Conservation (phyloP, 1,140 invertebrate genomes). For the Copidosoma floridanum region DNA sequence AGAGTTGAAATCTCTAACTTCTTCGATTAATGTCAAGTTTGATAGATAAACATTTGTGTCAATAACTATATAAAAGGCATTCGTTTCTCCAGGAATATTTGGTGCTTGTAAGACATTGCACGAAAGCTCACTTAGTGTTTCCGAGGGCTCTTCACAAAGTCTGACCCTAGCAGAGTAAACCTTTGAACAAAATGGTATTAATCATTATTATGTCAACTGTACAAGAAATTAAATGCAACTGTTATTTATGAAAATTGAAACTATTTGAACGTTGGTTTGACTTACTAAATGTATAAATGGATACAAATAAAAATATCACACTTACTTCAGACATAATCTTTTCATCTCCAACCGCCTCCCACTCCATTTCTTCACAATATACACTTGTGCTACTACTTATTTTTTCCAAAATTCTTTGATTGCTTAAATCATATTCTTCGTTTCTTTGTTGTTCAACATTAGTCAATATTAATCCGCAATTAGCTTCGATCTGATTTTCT, state of each 20-base stretch:
- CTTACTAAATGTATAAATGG: too few relatives aligned
- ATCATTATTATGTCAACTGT: too few relatives aligned
- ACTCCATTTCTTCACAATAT: conserved; percentile 51
- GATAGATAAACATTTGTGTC: conserved; percentile 55
- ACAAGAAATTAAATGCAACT: background rate
- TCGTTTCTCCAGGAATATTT: conserved; percentile 9
- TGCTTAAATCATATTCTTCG: conserved; percentile 4
- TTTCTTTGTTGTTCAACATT: background rate
- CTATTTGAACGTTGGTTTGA: too few relatives aligned
- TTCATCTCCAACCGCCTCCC: conserved; percentile 50
- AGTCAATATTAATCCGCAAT: conserved; percentile 13
- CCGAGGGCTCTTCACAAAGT: conserved; percentile 23
- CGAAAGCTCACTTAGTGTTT: conserved; percentile 8
- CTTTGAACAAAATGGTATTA: conserved; percentile 26
- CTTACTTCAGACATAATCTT: conserved; percentile 43
- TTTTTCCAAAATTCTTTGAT: conserved; percentile 9
- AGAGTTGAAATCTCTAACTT: conserved; percentile 38
- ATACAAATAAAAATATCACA: too few relatives aligned
- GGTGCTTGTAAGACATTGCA: background rate
- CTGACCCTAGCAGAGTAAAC: conserved; percentile 42
- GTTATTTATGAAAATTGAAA: conserved; percentile 18
- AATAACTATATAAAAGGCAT: conserved; percentile 45
- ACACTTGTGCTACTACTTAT: conserved; percentile 18
- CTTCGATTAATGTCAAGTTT: conserved; percentile 40
- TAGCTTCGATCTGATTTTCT: conserved; percentile 2